Conservation (phyloP, 2,113 vertebrate genomes). For the Dascyllus trimaculatus region DNA sequence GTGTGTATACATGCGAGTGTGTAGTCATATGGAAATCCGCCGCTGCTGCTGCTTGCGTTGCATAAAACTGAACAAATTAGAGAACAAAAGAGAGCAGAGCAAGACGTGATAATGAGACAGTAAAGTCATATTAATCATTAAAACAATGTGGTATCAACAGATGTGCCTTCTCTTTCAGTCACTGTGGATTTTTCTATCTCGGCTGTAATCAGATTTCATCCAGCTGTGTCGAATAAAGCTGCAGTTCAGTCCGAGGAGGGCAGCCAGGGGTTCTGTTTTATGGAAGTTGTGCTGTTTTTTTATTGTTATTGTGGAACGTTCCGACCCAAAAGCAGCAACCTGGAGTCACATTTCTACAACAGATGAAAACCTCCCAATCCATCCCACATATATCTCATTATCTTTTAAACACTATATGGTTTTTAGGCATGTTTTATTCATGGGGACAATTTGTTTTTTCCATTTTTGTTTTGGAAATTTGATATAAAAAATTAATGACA, state of each 20-base stretch:
- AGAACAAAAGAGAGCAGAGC: background rate
- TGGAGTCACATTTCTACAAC: background rate
- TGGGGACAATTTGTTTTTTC: background rate
- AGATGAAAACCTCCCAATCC: background rate
- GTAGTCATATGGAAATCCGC: slow-evolving; percentile 23
- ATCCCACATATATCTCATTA: background rate
- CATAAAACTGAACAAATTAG: slow-evolving; percentile 20
- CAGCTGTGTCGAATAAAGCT: slow-evolving; percentile 7
- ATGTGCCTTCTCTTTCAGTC: background rate
- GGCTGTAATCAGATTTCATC: slow-evolving; percentile 1
- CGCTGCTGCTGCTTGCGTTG: background rate
- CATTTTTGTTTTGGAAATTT: slow-evolving; percentile 1
- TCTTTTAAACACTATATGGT: background rate
- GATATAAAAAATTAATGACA: slow-evolving; percentile 2
- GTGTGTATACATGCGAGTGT: background rate
- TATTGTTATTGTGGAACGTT: too few species aligned
- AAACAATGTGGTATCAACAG: slow-evolving; percentile 10
- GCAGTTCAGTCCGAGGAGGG: background rate
- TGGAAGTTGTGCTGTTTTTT: background rate
- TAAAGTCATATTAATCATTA: background rate
- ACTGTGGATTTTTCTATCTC: background rate
- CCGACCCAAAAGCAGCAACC: too few species aligned
- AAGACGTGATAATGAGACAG: background rate
- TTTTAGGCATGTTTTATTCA: slow-evolving; percentile 19
- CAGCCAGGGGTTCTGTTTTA: background rate